These are phyloP conservation scores for Emydura subglobosa DNA, from an alignment of 2,113 vertebrate genomes.

Conservation along the genomic window DNA sequence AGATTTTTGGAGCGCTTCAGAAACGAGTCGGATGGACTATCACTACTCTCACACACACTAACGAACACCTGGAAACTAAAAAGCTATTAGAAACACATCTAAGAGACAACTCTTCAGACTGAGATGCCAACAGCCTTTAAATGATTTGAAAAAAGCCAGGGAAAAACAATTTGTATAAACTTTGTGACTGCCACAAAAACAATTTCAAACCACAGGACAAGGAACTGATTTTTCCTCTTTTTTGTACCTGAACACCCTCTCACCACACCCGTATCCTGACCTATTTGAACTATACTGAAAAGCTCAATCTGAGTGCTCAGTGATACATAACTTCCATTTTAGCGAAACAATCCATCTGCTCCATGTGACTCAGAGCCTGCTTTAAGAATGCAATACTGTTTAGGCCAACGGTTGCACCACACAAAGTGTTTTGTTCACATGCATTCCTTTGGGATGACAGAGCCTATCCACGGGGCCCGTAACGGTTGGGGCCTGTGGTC, in stretches of 20 bases:
- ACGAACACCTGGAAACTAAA: background rate
- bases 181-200: slow-evolving; percentile 29
- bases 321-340: slow-evolving; percentile 78
- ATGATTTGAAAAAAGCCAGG: background rate
- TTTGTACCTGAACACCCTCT: background rate
- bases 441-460: slow-evolving; percentile 86
- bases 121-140: rapidly evolving
- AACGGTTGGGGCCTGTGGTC: slow-evolving; percentile 81
- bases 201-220: slow-evolving; percentile 10
- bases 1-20: background rate
- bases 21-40: background rate
- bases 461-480: slow-evolving; percentile 74
- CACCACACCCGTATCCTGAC: background rate
- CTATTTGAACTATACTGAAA: slow-evolving; percentile 28
- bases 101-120: background rate
- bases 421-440: slow-evolving; percentile 83
- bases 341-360: slow-evolving; percentile 79
- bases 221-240: background rate
- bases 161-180: background rate
- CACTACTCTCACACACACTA: background rate
- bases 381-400: slow-evolving; percentile 79
- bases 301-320: background rate
- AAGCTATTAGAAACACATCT: background rate
- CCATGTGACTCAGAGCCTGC: slow-evolving; percentile 78
- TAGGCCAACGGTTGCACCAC: slow-evolving; percentile 77